Evolutionary conservation across 2,797 vertebrate genomes (phyloP).

Genomic region (Spea hammondii): DNA sequence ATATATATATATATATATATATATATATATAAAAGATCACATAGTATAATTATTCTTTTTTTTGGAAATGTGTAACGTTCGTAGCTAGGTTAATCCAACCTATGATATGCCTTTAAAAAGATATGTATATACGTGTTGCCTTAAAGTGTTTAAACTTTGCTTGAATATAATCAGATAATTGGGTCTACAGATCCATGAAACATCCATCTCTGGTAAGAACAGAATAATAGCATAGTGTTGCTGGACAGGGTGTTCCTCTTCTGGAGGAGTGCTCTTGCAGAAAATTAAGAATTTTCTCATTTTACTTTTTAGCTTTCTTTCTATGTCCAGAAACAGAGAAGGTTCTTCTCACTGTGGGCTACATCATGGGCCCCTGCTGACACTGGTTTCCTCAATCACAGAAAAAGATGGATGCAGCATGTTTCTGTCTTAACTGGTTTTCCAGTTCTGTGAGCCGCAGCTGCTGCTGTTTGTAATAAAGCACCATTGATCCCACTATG

Average conservation of each 20-base stretch:
- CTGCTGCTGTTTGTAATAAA: slow-evolving; percentile 45
- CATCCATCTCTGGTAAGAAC: background rate
- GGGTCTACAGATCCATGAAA: slow-evolving; percentile 1
- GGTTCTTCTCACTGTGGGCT: slow-evolving; percentile 9
- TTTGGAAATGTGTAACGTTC: too few relatives aligned
- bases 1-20: too few relatives aligned
- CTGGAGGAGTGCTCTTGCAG: slow-evolving; percentile 32
- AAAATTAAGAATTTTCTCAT: slow-evolving; percentile 32
- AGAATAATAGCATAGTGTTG: background rate
- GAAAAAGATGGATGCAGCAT: slow-evolving; percentile 38
- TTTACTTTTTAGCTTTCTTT: slow-evolving; percentile 1
- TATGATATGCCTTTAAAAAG: too few relatives aligned
- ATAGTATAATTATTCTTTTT: too few relatives aligned
- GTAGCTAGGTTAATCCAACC: too few relatives aligned
- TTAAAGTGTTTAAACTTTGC: too few relatives aligned
- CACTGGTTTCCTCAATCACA: slow-evolving; percentile 26
- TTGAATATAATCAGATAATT: background rate
- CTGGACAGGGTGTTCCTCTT: background rate
- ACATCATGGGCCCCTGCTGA: slow-evolving; percentile 20
- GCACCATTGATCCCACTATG: slow-evolving; percentile 24
- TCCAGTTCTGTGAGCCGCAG: slow-evolving; percentile 46
- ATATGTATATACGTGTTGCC: too few relatives aligned
- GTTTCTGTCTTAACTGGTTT: slow-evolving; percentile 41
- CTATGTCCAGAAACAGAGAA: slow-evolving; percentile 14
- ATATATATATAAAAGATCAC: too few relatives aligned